Evolutionary conservation across 2,888 invertebrate species (phyloP).

Genomic region (Leptinotarsa tumamoca): DNA sequence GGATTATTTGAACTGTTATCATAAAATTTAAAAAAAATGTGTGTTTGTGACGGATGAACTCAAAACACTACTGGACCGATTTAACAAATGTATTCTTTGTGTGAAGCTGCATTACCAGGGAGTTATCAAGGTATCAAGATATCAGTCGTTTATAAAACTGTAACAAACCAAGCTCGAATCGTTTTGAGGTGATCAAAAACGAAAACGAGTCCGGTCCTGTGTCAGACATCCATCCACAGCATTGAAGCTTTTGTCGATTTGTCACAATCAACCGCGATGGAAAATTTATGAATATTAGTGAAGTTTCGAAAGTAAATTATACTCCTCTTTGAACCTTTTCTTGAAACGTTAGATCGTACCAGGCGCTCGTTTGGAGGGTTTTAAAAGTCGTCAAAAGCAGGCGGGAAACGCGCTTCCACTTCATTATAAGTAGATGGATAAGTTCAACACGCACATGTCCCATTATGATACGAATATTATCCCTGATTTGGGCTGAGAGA

Average conservation of each 20-base stretch:
- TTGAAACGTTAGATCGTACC: slow-evolving; percentile 44
- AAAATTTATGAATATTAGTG: slow-evolving; percentile 51
- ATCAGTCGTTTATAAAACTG: too few relatives aligned
- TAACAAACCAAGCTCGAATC: too few relatives aligned
- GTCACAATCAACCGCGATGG: slow-evolving; percentile 57
- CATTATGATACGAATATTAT: slow-evolving; percentile 39
- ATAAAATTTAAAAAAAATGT: too few relatives aligned
- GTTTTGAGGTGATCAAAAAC: not conserved
- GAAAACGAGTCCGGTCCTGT: not conserved
- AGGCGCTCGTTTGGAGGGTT: slow-evolving; percentile 46
- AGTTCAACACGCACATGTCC: slow-evolving; percentile 47
- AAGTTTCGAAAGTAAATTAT: slow-evolving; percentile 47
- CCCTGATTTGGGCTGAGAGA: slow-evolving; percentile 37
- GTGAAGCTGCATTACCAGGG: too few relatives aligned
- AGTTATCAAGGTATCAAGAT: too few relatives aligned
- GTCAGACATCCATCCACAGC: not conserved
- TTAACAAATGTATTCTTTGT: too few relatives aligned
- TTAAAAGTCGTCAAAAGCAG: slow-evolving; percentile 49
- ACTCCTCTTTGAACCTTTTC: slow-evolving; percentile 39
- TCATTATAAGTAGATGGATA: slow-evolving; percentile 47
- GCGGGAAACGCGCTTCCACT: slow-evolving; percentile 48
- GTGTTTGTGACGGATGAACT: too few relatives aligned
- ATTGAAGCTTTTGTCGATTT: slow-evolving; percentile 41
- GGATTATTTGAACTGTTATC: too few relatives aligned
- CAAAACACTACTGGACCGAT: too few relatives aligned